Base-by-base conservation (phyloP, 1,140 invertebrate species). In the Euwallacea similis region DNA sequence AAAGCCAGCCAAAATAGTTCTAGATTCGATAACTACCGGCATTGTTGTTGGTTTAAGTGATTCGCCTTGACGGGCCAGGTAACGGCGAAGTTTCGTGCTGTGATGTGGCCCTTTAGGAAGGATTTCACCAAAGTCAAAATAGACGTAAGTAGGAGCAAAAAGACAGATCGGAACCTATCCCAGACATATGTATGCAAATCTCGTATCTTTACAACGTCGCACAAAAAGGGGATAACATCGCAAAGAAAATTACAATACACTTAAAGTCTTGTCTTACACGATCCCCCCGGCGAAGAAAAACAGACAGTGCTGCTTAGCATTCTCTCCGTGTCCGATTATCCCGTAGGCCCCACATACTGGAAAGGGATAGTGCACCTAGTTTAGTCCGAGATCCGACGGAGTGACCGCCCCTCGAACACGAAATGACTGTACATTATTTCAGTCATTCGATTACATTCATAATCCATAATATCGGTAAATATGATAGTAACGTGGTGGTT, bases 201-300 rank as follows among this genome's bases (percentile, higher is more conserved):
- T 66, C n/a, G 33, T 42, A 33, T 55, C 66, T 7, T 56, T 47
- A 50, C 33, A 54, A 43, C 41, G 33, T 42, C 13, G 11, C 41
- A 67, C 65, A 67, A 68, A 68, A 68, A 68, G 56, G 43, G 65
- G 58, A 68, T 56, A 68, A 68, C 66, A 68, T 60, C 44, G 9
- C 46, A 60, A 60, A 61, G 66, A 68, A 60, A 60, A 68, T 68
- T 68, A 60, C 56, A 68, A 68, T 68, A 68, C 58, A 68, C 66
- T 68, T 61, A 68, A 60, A 61, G 43, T 68, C 66, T 60, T 68
- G 66, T 68, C 44, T 9, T 50, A 68, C 66, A 68, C 42, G 58
- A 68, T 68, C 56, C 66, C 58, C 58, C 56, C 43, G 33, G 66
- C 66, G 7, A 60, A 61, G 56, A 68, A 61, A 68, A 68, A 60